Base-by-base conservation (phyloP, 2,797 vertebrate genomes). In the Sebastolobus altivelis region DNA sequence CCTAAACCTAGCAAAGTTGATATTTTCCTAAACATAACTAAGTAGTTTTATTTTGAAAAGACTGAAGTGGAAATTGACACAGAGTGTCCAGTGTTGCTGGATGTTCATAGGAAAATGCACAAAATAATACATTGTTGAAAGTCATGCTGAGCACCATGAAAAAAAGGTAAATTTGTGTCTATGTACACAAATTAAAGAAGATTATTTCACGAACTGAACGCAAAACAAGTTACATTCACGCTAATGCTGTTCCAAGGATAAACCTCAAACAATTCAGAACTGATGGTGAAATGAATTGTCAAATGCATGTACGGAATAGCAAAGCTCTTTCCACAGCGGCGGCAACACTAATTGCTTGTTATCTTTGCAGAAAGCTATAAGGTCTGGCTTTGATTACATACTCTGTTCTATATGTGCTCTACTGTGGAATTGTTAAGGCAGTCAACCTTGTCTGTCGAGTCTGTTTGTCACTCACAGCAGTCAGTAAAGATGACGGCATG, bases 341-440 rank as follows among this genome's bases (percentile, higher is more conserved):
- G 61, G 56, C 40, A 80, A 70, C 78, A 11, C 73, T 87, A 89
- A 86, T 88, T 90, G 82, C 78, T 67, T 89, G 73, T 82, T 90
- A 79, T 87, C 79, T 71, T 84, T 76, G 72, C 65, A 80, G 66
- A 86, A 75, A 69, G 65, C 55, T 63, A 25, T 25, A 49, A 82
- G 70, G 77, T 62, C 66, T 80, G 75, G 62, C 65, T 88, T 89
- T 88, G 52, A 90, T 87, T 87, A 80, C 49, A 71, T 33, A 80
- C 65, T 73, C 35, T 75, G 56, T 66, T 73, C 49, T 75, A 43
- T 65, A 52, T 73, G 81, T 59, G 43, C 72, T 62, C 35, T 52
- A 13, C 31, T 35, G 65, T 35, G 66, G 49, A 62, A 71, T 40
- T 77, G 80, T 75, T 73, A 75, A 83, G 65, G 71, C 62, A 81